A percentile compares a stretch with the other conserved stretches of the same genome.
Conservation (phyloP, 92 coral and sea anemone genomes). For the Porites divaricata region DNA sequence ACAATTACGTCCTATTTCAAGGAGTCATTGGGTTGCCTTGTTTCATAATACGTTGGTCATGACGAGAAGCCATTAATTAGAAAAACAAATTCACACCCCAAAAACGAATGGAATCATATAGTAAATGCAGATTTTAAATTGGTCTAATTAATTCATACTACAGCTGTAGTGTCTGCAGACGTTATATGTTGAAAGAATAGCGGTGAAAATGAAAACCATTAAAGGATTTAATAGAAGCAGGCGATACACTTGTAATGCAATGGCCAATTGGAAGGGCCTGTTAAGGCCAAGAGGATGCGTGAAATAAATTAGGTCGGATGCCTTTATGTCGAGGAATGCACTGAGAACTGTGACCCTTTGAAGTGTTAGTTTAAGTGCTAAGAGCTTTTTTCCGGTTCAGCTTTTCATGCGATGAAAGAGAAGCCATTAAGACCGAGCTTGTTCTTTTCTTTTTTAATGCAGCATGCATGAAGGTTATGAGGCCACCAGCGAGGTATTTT, state of each 20-base stretch:
- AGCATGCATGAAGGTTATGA: neutral
- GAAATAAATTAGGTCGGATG: neutral
- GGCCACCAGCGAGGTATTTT: neutral
- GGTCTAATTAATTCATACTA: neutral
- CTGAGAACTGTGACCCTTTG: conserved; percentile 2
- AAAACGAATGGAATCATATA: neutral
- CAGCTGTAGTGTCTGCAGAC: neutral
- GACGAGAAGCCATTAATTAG: neutral
- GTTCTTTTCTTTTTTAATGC: neutral
- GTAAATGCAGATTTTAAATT: neutral
- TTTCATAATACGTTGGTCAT: too few relatives aligned
- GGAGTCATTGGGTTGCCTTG: too few relatives aligned
- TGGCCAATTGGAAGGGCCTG: neutral
- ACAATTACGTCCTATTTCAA: too few relatives aligned
- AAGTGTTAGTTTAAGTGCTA: neutral
- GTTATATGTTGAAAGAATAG: neutral
- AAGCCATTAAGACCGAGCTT: neutral
- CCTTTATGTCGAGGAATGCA: neutral
- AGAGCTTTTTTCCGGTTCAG: conserved; percentile 10
- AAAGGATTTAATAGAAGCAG: too few relatives aligned
- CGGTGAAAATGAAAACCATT: too few relatives aligned
- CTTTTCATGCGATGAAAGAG: conserved; percentile 22
- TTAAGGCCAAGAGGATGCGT: neutral
- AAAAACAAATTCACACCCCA: neutral
- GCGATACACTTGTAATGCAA: neutral